Base-by-base conservation (phyloP, 2,888 invertebrate genomes). In the Neria commutata region DNA sequence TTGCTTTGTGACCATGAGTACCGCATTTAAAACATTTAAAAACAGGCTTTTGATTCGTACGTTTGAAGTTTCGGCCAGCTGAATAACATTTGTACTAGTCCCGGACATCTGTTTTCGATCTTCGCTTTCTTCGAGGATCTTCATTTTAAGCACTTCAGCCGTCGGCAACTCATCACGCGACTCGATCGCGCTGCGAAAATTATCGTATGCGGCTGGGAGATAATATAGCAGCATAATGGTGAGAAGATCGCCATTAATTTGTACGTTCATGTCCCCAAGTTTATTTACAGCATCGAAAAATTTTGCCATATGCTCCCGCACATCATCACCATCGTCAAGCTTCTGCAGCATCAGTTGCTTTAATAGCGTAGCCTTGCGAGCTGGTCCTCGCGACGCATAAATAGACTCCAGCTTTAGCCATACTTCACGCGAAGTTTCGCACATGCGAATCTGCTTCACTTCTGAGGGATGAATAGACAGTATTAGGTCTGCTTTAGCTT, bases 241-340 rank as follows among this genome's bases (percentile, higher is more conserved):
- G 19, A 42, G n/a, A n/a, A n/a, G n/a, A n/a, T n/a, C n/a, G n/a
- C n/a, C n/a, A n/a, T n/a, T 37, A 37, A 37, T 25, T 37, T n/a
- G 16, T 57, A 52, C 52, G 5, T 40, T 45, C 3, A 60, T 56
- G 40, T 56, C 52, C 26, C 53, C 52, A 3, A 52, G 37, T 42
- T 56, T 52, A n/a, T 47, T 60, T 10, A 56, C 56, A 14, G 54
- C 54, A 8, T 56, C 47, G 24, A 61, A 60, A 24, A 57, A 60
- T 2, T 61, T 26, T 2, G 49, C 45, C 11, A 48, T 11, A 40
- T 57, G 54, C 4, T 42, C 26, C n/a, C 50, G 53, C n/a, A 34
- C 21, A n/a, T 47, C 25, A 3, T 23, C 21, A 8, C 25, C 46
- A 25, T 51, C 54, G 2, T 10, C 17, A 29, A 51, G 45, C 1